Percentiles rank a stretch among this genome's conserved stretches.
phyloP scores from a whole-genome alignment of 1,140 invertebrate genomes.

The Heliconius melpomene region DNA sequence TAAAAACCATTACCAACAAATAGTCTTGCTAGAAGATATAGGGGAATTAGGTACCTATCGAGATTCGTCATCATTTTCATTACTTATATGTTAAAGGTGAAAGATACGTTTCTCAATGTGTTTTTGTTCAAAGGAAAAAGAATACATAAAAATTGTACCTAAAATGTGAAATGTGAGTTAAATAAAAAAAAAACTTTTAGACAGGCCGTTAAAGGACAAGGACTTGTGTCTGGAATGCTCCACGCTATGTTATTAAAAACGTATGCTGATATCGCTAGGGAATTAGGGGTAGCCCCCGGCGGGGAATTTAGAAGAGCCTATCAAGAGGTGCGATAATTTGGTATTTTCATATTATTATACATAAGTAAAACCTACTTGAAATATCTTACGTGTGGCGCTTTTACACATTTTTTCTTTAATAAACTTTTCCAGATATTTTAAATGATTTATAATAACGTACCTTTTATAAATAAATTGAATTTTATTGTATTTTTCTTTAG shows the following conservation, averaged over 20 bases:
- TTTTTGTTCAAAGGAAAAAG: too few species aligned
- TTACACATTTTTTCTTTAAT: too few species aligned
- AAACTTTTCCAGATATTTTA: background rate
- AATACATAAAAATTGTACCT: too few species aligned
- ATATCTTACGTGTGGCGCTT: too few species aligned
- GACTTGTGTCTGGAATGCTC: slow-evolving; percentile 91
- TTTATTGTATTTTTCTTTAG: slow-evolving; percentile 46
- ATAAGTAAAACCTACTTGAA: too few species aligned
- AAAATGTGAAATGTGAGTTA: background rate
- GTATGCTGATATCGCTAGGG: slow-evolving; percentile 95
- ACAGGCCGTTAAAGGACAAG: slow-evolving; percentile 84
- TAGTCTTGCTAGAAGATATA: too few species aligned
- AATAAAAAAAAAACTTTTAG: slow-evolving; percentile 39
- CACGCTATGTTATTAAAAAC: slow-evolving; percentile 95
- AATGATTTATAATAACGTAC: background rate
- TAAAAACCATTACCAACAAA: too few species aligned
- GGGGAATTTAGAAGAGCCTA: slow-evolving; percentile 97
- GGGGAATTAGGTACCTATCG: too few species aligned
- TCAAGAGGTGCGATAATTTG: slow-evolving; percentile 85
- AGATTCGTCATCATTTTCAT: too few species aligned
- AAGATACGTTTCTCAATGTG: too few species aligned
- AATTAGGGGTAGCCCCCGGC: slow-evolving; percentile 96
- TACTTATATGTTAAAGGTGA: too few species aligned
- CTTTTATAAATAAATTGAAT: background rate
- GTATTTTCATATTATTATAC: background rate